Evolutionary conservation across 2,113 vertebrate species (phyloP).

Genomic region (Sakesphorus luctuosus): DNA sequence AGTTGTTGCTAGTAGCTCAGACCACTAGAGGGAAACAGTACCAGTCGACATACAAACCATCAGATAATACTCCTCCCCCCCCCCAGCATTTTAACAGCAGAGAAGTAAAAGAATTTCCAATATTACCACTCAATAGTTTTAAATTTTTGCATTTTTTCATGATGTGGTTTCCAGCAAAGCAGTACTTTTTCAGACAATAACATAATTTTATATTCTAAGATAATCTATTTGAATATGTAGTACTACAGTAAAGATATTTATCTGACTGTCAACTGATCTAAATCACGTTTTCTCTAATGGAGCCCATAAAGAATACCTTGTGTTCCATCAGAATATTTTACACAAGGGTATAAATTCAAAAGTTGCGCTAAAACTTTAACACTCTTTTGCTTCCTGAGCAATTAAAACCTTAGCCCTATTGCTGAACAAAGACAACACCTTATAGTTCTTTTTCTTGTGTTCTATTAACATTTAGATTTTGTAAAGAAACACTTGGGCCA

Average conservation of each 20-base stretch:
- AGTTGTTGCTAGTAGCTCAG: not conserved
- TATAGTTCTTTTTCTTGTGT: not conserved
- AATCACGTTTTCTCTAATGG: not conserved
- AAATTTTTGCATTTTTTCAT: not conserved
- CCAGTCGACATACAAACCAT: not conserved
- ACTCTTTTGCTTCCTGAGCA: not conserved
- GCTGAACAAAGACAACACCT: not conserved
- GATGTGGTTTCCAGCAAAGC: not conserved
- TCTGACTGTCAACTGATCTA: not conserved
- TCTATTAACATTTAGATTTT: not conserved
- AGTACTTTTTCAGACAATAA: not conserved
- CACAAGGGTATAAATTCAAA: not conserved
- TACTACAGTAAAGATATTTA: not conserved
- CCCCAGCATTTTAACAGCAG: not conserved
- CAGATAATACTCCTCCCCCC: fast-evolving
- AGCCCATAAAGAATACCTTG: not conserved
- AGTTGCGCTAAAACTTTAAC: not conserved
- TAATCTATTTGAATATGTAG: not conserved
- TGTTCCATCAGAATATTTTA: not conserved
- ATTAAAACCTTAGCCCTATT: not conserved
- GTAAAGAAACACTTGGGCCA: not conserved
- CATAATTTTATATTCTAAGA: not conserved
- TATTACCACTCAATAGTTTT: not conserved
- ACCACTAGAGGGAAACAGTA: slow-evolving; percentile 12
- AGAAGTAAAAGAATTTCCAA: not conserved